phyloP scores from a whole-genome alignment of 2,113 vertebrate species.

The Macrotis lagotis region DNA sequence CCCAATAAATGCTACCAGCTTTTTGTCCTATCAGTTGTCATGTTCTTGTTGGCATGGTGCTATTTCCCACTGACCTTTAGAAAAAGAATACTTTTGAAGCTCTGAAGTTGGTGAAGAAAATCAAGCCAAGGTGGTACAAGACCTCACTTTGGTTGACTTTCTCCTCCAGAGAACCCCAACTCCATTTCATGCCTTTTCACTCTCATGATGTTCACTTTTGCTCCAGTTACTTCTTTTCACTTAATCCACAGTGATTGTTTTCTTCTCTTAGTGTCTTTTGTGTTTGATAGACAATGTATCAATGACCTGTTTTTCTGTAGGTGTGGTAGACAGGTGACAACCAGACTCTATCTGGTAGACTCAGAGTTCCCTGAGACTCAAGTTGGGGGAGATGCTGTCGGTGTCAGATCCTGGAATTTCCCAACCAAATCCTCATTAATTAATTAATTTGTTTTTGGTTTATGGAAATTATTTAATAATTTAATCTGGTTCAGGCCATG shows the following conservation, averaged over 20 bases:
- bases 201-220: not conserved
- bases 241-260: not conserved
- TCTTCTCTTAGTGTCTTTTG: not conserved
- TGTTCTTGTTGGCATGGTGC: not conserved
- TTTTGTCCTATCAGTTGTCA: not conserved
- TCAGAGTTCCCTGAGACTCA: not conserved
- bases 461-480: not conserved
- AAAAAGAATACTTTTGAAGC: not conserved
- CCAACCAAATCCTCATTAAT: not conserved
- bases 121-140: not conserved
- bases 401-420: not conserved
- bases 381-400: not conserved
- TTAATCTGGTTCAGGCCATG: not conserved
- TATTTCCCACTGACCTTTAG: not conserved
- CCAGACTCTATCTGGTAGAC: rapidly evolving
- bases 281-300: not conserved
- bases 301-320: not conserved
- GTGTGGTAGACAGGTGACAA: not conserved
- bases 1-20: not conserved
- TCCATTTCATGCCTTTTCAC: not conserved
- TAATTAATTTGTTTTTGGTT: not conserved
- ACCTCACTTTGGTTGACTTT: not conserved
- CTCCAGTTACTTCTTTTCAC: not conserved
- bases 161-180: not conserved
- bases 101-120: not conserved